A percentile compares a stretch with the other conserved stretches of the same genome.
phyloP scores from a whole-genome alignment of 2,888 invertebrate species.

The Drosophila flavopinicola region DNA sequence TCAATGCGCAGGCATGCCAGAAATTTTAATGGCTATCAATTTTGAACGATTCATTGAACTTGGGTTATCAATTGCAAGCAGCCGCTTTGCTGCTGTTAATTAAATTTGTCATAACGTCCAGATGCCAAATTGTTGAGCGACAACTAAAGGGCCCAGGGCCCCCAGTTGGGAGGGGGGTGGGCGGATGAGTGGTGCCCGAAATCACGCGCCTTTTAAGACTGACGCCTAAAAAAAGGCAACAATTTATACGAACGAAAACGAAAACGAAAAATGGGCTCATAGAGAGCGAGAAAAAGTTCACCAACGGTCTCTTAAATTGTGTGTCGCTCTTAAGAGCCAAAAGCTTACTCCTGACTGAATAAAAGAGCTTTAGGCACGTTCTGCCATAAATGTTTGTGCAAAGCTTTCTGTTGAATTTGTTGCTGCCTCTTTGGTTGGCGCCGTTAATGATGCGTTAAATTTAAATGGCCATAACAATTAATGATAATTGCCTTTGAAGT shows the following conservation, averaged over 20 bases:
- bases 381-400: slow-evolving; percentile 37
- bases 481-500: slow-evolving; percentile 74
- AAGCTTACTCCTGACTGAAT: slow-evolving; percentile 39
- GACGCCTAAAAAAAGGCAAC: slow-evolving; percentile 62
- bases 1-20: slow-evolving; percentile 50
- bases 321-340: slow-evolving; percentile 14
- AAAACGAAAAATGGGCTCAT: slow-evolving; percentile 10
- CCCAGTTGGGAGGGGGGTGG: not conserved
- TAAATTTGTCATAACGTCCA: slow-evolving; percentile 71
- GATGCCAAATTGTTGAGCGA: slow-evolving; percentile 44
- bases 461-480: slow-evolving; percentile 79
- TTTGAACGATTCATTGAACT: slow-evolving; percentile 66
- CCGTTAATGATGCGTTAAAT: slow-evolving; percentile 80
- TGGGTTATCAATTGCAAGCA: slow-evolving; percentile 63
- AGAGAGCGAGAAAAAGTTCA: slow-evolving; percentile 30
- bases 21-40: slow-evolving; percentile 71
- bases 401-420: slow-evolving; percentile 44
- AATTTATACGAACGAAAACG: slow-evolving; percentile 6
- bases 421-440: slow-evolving; percentile 30
- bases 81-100: slow-evolving; percentile 56
- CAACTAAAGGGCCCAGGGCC: not conserved
- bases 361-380: slow-evolving; percentile 37
- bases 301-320: slow-evolving; percentile 57
- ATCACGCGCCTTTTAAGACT: slow-evolving; percentile 31
- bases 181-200: not conserved